Evolutionary conservation across 2,113 vertebrate genomes (phyloP), one percentile per base, ranked within the genome.

Genomic region (Dipodomys ordii): DNA sequence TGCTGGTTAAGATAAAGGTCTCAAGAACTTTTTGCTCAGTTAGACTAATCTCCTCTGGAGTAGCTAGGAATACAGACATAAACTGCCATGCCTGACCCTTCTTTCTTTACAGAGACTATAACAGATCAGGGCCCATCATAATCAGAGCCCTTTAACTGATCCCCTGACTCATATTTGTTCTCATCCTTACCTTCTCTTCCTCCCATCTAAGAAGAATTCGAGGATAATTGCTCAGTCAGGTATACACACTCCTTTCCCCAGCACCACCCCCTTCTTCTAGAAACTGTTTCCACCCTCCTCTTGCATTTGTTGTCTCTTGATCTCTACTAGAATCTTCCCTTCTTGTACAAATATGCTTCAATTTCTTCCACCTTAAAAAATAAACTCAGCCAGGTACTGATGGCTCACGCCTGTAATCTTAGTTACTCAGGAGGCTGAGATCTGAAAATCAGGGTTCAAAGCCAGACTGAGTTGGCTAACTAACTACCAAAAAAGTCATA

Each of bases 51-150:
- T 53, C 16, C 60, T 62, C 60, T 22, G 16, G 20, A 62, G 60
- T 62, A 22, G 60, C 60, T 62, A 16, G 19, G 60, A 19, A 16
- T 62, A 15, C 60, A 62, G 60, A 22, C 19, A 62, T 62, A 16
- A 18, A 62, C 60, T 22, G 20, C 16, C 15, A 62, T 19, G 6
- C 60, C 60, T 16, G 60, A 22, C 20, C 60, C 49, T 92, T 92
- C n/a, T 67, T 93, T 49, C 68, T 86, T 82, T 69, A 79, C 44
- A 73, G 83, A 87, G 27, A 84, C 57, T 6, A 69, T 32, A 46
- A 23, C 57, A 60, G 53, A 39, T 22, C 12, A 62, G 73, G 44
- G 44, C 74, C 32, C 39, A 32, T 13, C 39, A 6, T 23, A 67
- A 44, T 22, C 13, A 93, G 46, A 68, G 1, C 5, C 60, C n/a